phyloP scores from a whole-genome alignment of 2,888 invertebrate species.

The Hartigia nigra region DNA sequence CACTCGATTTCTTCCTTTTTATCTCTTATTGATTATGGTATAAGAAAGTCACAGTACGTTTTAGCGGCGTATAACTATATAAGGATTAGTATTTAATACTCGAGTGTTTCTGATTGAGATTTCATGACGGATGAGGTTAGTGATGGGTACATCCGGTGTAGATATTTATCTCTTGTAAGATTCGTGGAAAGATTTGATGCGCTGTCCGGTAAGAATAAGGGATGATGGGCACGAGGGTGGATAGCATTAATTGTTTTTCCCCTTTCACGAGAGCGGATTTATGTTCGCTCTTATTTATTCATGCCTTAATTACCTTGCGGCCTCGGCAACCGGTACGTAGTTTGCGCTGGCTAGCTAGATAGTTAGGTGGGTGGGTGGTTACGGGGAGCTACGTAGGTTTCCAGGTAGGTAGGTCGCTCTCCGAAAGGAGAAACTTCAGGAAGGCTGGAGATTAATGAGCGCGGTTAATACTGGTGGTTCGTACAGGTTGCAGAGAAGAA shows the following conservation, averaged over 20 bases:
- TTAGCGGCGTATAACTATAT: too few relatives aligned
- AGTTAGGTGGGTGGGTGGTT: not conserved
- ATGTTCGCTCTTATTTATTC: constrained; percentile 62
- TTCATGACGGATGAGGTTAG: too few relatives aligned
- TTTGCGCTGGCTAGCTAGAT: not conserved
- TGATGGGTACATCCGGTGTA: too few relatives aligned
- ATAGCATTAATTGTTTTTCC: constrained; percentile 47
- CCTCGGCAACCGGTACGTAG: constrained; percentile 17
- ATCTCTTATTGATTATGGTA: too few relatives aligned
- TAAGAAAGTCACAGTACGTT: too few relatives aligned
- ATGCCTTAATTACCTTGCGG: constrained; percentile 61
- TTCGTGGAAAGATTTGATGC: too few relatives aligned
- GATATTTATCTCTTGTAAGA: too few relatives aligned
- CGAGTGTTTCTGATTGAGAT: too few relatives aligned
- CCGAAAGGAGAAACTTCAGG: constrained; percentile 60
- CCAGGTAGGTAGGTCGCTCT: constrained; percentile 9
- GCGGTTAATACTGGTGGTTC: constrained; percentile 46
- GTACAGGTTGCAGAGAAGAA: not conserved
- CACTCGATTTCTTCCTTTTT: too few relatives aligned
- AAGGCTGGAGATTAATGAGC: constrained; percentile 54
- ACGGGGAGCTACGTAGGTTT: not conserved
- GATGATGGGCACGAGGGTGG: too few relatives aligned
- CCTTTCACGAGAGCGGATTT: constrained; percentile 46
- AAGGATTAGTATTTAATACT: too few relatives aligned
- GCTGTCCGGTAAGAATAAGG: too few relatives aligned